phyloP scores from a whole-genome alignment of 2,797 vertebrate species.

The Schizothorax lantsangensis region DNA sequence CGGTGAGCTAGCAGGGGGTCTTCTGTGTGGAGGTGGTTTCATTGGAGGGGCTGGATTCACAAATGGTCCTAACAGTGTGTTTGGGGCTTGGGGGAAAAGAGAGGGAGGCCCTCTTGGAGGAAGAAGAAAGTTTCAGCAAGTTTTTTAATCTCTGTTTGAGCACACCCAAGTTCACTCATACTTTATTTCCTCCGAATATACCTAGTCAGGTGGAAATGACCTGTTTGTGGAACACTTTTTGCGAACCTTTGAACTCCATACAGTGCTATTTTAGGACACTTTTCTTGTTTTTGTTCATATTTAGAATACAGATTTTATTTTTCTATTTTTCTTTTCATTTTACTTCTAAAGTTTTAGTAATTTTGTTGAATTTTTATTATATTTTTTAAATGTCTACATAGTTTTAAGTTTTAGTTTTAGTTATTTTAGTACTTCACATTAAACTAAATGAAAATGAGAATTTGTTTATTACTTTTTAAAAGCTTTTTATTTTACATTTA shows the following conservation, averaged over 20 bases:
- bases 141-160: constrained; percentile 63
- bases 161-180: constrained; percentile 30
- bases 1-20: constrained; percentile 80
- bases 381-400: background rate
- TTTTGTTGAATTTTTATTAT: background rate
- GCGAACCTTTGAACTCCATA: background rate
- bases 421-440: background rate
- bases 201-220: constrained; percentile 6
- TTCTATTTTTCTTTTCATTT: background rate
- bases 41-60: constrained; percentile 74
- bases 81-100: constrained; percentile 59
- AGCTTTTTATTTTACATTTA: background rate
- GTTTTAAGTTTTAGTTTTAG: background rate
- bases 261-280: background rate
- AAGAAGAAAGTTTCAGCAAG: constrained; percentile 73
- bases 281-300: background rate
- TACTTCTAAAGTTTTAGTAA: background rate
- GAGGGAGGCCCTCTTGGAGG: constrained; percentile 44
- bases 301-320: background rate
- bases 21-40: constrained; percentile 75
- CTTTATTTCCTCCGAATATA: background rate
- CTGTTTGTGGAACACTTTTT: background rate
- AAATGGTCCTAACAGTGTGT: constrained; percentile 75
- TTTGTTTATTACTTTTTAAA: background rate
- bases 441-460: background rate